Base-by-base conservation (phyloP, 2,888 invertebrate species). In the Seladonia tumulorum region DNA sequence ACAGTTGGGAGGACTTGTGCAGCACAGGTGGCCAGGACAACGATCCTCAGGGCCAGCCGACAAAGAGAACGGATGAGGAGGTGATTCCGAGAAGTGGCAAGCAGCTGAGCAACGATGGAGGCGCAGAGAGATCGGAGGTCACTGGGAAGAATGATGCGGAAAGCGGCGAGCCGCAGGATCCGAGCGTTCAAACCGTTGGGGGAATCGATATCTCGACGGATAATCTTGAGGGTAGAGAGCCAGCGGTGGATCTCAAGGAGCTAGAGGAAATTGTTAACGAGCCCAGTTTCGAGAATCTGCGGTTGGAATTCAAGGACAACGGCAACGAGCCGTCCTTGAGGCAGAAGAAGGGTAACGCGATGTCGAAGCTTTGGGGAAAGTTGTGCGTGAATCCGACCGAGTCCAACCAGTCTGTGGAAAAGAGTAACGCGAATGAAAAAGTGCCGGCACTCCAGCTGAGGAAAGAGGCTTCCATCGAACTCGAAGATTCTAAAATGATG, bases 351-450 rank as follows among this genome's bases (percentile, higher is more conserved):
- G 87, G 88, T 49, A 92, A 89, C 76, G 90, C 92, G 14, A 88
- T 93, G n/a, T 87, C 90, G 5, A 90, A 87, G 70, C 85, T 94
- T 12, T 87, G 92, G 5, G 92, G 92, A 73, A 93, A 93, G 76
- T 76, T 93, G 22, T 86, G 85, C 8, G 66, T 85, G 76, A 90
- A 87, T 70, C 82, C 90, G 7, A 81, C 77, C 7, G 76, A 88
- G 72, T 72, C 84, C 47, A 84, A 71, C 81, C 88, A 53, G 10
- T 78, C 68, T 77, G 25, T 35, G 78, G 87, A 73, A 25, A 85
- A 71, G 81, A 83, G 25, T 18, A 68, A 84, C 63, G 78, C 66
- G 82, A 76, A 78, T 25, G 82, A 85, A 16, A 86, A 87, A 63
- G 73, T 80, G 75, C 76, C 79, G n/a, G 70, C 83, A 35, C 76